A percentile compares a stretch with the other conserved stretches of the same genome.
Evolutionary conservation across 2,797 vertebrate species (phyloP).

Genomic region (Arnoldichthys spilopterus): DNA sequence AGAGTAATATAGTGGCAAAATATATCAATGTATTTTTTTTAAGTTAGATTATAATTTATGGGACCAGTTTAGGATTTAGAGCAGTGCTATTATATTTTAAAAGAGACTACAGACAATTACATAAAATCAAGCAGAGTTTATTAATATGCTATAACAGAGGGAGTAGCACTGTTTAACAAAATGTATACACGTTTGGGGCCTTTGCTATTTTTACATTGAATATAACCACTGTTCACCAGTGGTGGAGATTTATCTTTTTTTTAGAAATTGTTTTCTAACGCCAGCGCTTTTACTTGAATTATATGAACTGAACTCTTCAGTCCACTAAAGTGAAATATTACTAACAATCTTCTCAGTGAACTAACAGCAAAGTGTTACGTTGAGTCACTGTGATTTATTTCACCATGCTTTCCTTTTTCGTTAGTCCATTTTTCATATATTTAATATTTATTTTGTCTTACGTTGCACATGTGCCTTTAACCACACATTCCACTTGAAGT

Average conservation of each 20-base stretch:
- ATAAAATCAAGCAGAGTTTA: neutral
- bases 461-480: slow-evolving; percentile 52
- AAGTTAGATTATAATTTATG: neutral
- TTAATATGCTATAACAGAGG: neutral
- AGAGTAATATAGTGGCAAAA: neutral
- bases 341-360: neutral
- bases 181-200: neutral
- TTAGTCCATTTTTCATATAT: neutral
- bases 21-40: neutral
- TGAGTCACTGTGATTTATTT: slow-evolving; percentile 1
- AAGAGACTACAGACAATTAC: slow-evolving; percentile 21
- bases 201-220: slow-evolving; percentile 11
- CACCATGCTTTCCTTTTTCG: neutral
- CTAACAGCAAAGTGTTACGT: neutral
- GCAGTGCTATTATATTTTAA: slow-evolving; percentile 5
- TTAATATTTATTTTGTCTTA: slow-evolving; percentile 36
- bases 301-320: neutral
- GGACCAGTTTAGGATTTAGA: neutral
- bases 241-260: neutral
- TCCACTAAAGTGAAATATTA: neutral
- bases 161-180: neutral
- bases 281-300: neutral
- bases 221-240: neutral
- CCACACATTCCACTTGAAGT: slow-evolving; percentile 12
- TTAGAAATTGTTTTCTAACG: neutral